Percentiles rank a stretch among this genome's conserved stretches.
These are phyloP conservation scores for Malurus elegans DNA, from an alignment of 2,113 vertebrate genomes.

Conservation along the genomic window DNA sequence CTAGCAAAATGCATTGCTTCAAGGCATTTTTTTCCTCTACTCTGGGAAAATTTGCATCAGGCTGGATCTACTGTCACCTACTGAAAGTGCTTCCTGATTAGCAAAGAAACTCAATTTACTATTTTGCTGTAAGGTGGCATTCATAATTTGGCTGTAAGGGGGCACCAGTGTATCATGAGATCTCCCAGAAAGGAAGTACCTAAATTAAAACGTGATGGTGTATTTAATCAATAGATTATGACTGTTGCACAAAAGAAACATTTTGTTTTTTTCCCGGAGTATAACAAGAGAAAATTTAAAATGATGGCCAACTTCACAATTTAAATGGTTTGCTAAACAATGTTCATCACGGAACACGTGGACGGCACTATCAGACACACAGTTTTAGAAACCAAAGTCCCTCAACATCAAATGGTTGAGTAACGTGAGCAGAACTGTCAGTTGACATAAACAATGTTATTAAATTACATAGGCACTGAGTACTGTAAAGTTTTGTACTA, in stretches of 20 bases:
- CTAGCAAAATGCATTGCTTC: not conserved
- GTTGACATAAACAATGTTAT: slow-evolving; percentile 53
- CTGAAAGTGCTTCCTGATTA: not conserved
- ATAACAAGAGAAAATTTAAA: not conserved
- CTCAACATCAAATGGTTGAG: slow-evolving; percentile 34
- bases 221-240: not conserved
- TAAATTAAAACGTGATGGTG: not conserved
- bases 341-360: not conserved
- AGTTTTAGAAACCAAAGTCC: slow-evolving; percentile 14
- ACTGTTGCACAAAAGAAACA: not conserved
- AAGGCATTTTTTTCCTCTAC: not conserved
- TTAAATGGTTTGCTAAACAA: not conserved
- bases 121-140: not conserved
- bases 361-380: not conserved
- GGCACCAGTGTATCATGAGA: not conserved
- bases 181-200: not conserved
- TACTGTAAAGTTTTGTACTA: slow-evolving; percentile 51
- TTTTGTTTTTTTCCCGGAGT: not conserved
- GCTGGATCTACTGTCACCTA: not conserved
- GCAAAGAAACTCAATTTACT: not conserved
- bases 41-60: not conserved
- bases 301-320: not conserved
- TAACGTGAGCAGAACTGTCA: slow-evolving; percentile 29
- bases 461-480: slow-evolving; percentile 21
- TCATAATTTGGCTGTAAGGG: not conserved